Evolutionary conservation across 1,140 invertebrate species (phyloP).

Genomic region (Atta colombica): DNA sequence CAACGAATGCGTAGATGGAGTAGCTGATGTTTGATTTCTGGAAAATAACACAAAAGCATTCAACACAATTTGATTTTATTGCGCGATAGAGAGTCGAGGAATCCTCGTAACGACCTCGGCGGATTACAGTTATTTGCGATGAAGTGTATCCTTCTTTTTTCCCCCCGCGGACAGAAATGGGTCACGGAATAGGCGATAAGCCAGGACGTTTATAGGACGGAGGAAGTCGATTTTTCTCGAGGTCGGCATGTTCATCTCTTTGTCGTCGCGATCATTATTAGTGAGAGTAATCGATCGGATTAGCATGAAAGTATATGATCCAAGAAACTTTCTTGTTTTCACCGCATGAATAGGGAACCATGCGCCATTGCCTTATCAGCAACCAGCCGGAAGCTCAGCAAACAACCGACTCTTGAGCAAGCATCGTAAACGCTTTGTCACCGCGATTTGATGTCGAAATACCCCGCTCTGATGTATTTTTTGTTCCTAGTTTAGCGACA

Average conservation of each 20-base stretch:
- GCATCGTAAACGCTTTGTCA: background rate
- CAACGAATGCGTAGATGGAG: background rate
- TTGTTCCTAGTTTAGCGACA: background rate
- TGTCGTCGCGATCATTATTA: background rate
- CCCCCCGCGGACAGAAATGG: background rate
- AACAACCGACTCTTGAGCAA: constrained; percentile 22
- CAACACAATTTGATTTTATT: constrained; percentile 10
- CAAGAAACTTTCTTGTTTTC: constrained; percentile 27
- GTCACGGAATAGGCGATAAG: constrained; percentile 18
- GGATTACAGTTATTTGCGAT: constrained; percentile 15
- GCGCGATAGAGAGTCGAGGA: background rate
- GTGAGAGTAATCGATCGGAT: constrained; percentile 10
- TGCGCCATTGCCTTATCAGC: background rate
- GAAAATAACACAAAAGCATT: background rate
- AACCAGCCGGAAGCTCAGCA: background rate
- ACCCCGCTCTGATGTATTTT: background rate
- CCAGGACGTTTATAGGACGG: constrained; percentile 5
- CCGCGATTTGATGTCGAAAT: constrained; percentile 3
- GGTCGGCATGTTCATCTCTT: background rate
- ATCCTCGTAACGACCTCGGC: background rate
- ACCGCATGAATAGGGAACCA: background rate
- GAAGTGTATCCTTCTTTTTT: background rate
- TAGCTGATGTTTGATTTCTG: background rate
- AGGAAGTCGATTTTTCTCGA: constrained; percentile 7
- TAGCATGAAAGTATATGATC: constrained; percentile 21